phyloP scores from a whole-genome alignment of 2,888 invertebrate genomes.

The Philonicus albiceps region DNA sequence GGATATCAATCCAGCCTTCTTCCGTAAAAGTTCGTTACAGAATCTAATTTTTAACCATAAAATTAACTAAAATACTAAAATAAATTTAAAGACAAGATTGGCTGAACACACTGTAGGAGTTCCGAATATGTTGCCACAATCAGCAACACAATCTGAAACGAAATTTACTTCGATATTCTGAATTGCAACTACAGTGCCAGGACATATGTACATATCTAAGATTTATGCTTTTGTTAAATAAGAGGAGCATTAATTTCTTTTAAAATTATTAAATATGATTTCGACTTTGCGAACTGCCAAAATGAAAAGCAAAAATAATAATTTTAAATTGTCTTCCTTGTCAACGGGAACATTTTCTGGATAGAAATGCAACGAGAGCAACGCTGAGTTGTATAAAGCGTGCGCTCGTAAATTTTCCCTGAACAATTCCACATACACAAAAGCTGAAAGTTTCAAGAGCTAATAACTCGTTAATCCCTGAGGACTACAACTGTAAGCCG shows the following conservation, averaged over 20 bases:
- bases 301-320: not conserved
- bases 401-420: not conserved
- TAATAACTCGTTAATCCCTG: constrained; percentile 40
- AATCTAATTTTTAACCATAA: too few relatives aligned
- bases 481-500: constrained; percentile 30
- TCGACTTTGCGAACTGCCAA: not conserved
- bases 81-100: too few relatives aligned
- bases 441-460: constrained; percentile 37
- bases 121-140: too few relatives aligned
- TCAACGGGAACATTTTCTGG: not conserved
- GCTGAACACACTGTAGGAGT: too few relatives aligned
- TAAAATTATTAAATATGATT: not conserved
- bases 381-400: not conserved
- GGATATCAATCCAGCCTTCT: too few relatives aligned
- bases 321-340: not conserved
- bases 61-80: too few relatives aligned
- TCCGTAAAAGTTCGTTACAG: too few relatives aligned
- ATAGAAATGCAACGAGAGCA: not conserved
- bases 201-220: too few relatives aligned
- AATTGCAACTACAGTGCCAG: too few relatives aligned
- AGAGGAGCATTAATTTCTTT: not conserved
- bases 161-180: too few relatives aligned
- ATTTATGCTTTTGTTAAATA: too few relatives aligned
- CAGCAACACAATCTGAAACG: too few relatives aligned
- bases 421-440: constrained; percentile 17